phyloP scores from a whole-genome alignment of 2,113 vertebrate genomes.

The Thamnaconus septentrionalis region DNA sequence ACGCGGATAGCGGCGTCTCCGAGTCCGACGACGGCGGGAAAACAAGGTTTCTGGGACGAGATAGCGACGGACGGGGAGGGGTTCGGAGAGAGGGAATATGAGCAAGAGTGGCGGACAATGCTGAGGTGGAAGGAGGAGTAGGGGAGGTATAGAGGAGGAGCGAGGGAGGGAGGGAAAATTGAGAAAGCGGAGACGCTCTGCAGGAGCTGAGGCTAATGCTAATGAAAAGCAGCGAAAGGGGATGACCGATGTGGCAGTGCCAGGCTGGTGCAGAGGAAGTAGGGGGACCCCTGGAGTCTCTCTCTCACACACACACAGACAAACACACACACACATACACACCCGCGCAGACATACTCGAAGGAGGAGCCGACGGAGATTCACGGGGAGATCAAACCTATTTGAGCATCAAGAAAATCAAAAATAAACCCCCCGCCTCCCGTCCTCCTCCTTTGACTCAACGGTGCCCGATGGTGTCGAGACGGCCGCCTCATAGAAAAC shows the following conservation, averaged over 20 bases:
- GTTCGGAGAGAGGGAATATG: conserved; percentile 13
- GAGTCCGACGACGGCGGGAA: conserved; percentile 28
- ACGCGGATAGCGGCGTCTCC: conserved; percentile 45
- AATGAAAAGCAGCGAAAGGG: conserved; percentile 62
- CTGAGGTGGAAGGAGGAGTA: conserved; percentile 15
- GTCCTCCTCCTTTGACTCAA: conserved; percentile 23
- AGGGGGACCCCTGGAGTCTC: conserved; percentile 41
- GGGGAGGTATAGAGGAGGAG: neutral
- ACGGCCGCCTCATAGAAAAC: conserved; percentile 31
- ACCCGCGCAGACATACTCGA: conserved; percentile 4
- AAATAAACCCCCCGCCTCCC: neutral
- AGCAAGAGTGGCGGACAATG: conserved; percentile 10
- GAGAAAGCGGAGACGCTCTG: conserved; percentile 48
- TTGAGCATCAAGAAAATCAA: conserved; percentile 42
- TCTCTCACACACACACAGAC: conserved; percentile 24
- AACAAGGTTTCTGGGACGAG: conserved; percentile 54
- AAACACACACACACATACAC: conserved; percentile 7
- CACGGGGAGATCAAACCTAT: conserved; percentile 58
- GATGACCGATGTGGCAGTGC: conserved; percentile 38
- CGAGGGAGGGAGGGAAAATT: conserved; percentile 6
- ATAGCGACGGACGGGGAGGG: conserved; percentile 40
- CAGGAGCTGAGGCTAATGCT: conserved; percentile 42
- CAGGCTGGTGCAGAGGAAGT: conserved; percentile 29
- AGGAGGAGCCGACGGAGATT: conserved; percentile 41
- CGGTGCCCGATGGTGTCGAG: conserved; percentile 23